Conservation (phyloP, 2,797 vertebrate genomes). For the Otolemur crassicaudatus region DNA sequence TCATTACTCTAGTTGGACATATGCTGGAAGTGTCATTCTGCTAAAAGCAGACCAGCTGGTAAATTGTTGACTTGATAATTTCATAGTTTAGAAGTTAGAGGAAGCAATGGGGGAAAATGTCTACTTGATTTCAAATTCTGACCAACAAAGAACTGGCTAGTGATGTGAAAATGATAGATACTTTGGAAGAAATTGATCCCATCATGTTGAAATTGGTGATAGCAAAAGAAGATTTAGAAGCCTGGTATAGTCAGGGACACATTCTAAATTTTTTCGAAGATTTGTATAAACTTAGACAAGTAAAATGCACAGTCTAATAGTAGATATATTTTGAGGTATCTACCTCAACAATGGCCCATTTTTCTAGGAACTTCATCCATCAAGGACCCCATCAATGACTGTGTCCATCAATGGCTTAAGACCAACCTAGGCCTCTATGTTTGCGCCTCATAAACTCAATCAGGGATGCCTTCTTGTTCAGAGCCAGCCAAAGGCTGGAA, state of each 20-base stretch:
- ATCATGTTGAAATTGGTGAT: slow-evolving; percentile 39
- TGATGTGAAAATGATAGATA: slow-evolving; percentile 31
- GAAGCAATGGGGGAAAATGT: slow-evolving; percentile 37
- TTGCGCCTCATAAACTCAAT: background rate
- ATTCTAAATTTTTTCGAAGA: background rate
- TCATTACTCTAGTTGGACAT: slow-evolving; percentile 43
- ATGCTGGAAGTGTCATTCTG: background rate
- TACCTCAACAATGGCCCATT: background rate
- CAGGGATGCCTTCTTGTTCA: background rate
- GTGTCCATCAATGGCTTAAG: background rate
- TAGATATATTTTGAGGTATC: background rate
- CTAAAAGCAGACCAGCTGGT: slow-evolving; percentile 46
- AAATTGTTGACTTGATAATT: slow-evolving; percentile 53
- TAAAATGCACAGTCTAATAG: background rate
- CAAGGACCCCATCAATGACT: background rate
- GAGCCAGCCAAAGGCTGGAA: background rate
- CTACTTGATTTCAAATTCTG: slow-evolving; percentile 19
- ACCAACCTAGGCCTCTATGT: background rate
- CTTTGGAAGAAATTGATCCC: background rate
- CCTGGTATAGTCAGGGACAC: background rate
- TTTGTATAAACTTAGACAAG: slow-evolving; percentile 41
- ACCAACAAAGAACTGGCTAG: background rate
- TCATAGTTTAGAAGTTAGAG: slow-evolving; percentile 50
- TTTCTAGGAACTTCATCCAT: background rate
- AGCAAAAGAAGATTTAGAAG: background rate